These are phyloP conservation scores for Sarcophaga peregrina DNA, from an alignment of 1,140 invertebrate genomes.

Conservation along the genomic window DNA sequence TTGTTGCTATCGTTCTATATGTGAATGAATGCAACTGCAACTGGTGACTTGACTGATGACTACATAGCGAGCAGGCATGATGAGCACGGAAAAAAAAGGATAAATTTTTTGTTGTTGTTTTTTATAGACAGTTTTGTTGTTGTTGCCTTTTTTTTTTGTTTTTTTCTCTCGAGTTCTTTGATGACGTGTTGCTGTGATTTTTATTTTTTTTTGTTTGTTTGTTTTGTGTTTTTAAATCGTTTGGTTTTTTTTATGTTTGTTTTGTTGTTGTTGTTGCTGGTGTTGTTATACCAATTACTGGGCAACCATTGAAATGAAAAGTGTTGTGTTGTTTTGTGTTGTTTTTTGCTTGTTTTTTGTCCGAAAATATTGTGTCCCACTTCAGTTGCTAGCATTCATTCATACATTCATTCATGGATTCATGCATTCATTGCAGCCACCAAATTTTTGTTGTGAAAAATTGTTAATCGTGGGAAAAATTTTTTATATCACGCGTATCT, in stretches of 20 bases:
- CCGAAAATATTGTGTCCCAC: not conserved
- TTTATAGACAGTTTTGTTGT: no score
- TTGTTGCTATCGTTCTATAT: not conserved
- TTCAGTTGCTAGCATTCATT: no score
- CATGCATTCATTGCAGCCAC: not conserved
- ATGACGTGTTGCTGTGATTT: constrained; percentile 24
- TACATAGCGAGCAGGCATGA: not conserved
- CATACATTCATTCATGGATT: not conserved
- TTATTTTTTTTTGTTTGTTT: no score
- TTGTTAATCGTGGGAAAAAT: constrained; percentile 13
- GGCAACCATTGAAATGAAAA: constrained; percentile 1
- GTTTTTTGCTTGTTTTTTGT: not conserved
- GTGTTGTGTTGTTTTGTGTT: constrained; percentile 19
- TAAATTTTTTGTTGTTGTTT: no score
- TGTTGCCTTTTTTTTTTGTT: not conserved
- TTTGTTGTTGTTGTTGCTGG: not conserved
- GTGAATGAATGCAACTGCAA: constrained; percentile 7
- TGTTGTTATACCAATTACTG: not conserved
- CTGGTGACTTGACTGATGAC: not conserved
- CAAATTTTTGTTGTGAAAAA: not conserved
- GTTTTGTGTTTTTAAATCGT: not conserved
- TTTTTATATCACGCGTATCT: not conserved
- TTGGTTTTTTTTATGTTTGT: not conserved
- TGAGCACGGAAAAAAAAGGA: not conserved
- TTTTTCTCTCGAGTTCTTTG: not conserved